Conservation (phyloP, 2,797 vertebrate genomes). For the Enteromius mattozi region DNA sequence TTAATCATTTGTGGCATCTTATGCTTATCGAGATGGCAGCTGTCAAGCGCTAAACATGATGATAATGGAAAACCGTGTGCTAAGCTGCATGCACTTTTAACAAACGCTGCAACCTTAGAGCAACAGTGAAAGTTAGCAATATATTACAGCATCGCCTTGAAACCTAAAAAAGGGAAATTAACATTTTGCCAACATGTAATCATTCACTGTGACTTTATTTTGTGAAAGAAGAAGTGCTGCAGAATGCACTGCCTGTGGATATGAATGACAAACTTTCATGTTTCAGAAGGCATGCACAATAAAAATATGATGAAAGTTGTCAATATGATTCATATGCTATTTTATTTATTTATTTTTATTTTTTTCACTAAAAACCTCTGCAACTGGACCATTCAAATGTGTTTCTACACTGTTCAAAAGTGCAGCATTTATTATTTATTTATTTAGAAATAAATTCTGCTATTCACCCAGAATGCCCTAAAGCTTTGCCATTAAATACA, state of each 20-base stretch:
- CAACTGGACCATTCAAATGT: not conserved
- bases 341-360: not conserved
- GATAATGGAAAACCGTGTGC: conserved; percentile 41
- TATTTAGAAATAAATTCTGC: too few relatives aligned
- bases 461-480: too few relatives aligned
- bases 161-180: not conserved
- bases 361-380: not conserved
- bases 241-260: conserved; percentile 61
- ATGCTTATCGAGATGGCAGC: conserved; percentile 40
- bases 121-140: conserved; percentile 4
- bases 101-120: conserved; percentile 5
- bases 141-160: conserved; percentile 7
- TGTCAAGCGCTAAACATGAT: conserved; percentile 47
- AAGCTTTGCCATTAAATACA: not conserved
- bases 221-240: conserved; percentile 27
- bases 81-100: conserved; percentile 30
- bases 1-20: conserved; percentile 51
- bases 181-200: conserved; percentile 7
- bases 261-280: not conserved
- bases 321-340: not conserved
- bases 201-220: conserved; percentile 9
- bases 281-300: not conserved
- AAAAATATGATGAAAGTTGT: not conserved
- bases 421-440: not conserved
- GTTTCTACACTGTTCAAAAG: not conserved